Percentiles rank a stretch among this genome's conserved stretches.
phyloP scores from a whole-genome alignment of 1,140 invertebrate species.

The Lepidurus arcticus region DNA sequence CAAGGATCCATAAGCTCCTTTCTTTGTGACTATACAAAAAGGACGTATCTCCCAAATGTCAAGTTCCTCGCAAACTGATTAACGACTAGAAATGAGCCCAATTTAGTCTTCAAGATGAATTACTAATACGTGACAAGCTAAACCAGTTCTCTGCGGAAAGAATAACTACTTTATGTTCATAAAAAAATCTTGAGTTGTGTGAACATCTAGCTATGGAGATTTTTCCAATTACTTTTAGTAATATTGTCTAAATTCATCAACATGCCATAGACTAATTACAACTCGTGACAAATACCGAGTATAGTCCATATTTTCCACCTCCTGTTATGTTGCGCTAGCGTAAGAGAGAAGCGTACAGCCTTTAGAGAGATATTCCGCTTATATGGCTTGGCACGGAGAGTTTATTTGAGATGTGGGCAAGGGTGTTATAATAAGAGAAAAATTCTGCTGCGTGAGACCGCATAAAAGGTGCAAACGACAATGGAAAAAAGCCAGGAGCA shows the following conservation, averaged over 20 bases:
- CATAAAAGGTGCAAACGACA: not conserved
- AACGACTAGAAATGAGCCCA: conserved; percentile 4
- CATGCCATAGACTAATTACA: not conserved
- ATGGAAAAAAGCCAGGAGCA: not conserved
- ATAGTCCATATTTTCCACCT: not conserved
- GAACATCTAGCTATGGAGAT: not conserved
- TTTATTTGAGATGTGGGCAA: conserved; percentile 13
- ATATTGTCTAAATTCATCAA: conserved; percentile 2
- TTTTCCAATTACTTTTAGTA: conserved; percentile 1
- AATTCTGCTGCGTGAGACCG: not conserved
- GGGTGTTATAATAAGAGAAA: not conserved
- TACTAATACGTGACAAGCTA: conserved; percentile 6
- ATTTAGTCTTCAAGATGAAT: conserved; percentile 10
- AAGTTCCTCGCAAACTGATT: not conserved
- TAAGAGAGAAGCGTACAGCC: not conserved
- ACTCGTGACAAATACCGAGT: not conserved
- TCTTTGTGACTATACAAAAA: no score
- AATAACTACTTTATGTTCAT: not conserved
- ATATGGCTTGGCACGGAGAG: not conserved
- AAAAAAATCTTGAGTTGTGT: not conserved
- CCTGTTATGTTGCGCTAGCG: not conserved
- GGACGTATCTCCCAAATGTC: not conserved
- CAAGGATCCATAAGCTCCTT: no score
- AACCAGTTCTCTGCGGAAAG: not conserved
- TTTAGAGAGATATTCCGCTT: not conserved